A percentile compares a stretch with the other conserved stretches of the same genome.
These are phyloP conservation scores for Galeopterus variegatus DNA, from an alignment of 2,113 vertebrate species.

Conservation along the genomic window DNA sequence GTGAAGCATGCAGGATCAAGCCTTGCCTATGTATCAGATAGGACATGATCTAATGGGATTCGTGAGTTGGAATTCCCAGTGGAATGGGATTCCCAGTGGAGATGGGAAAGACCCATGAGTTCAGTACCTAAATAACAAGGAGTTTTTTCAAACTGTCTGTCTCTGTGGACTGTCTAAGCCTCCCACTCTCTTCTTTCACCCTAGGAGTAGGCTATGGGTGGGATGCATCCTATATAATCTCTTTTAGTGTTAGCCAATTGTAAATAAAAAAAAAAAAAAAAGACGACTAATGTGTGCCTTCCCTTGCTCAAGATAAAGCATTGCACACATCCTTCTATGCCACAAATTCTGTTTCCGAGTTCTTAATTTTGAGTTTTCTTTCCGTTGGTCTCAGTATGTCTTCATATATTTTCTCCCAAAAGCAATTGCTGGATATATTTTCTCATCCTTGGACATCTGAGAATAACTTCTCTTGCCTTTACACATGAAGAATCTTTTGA, in stretches of 20 bases:
- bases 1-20: neutral
- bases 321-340: neutral
- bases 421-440: neutral
- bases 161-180: neutral
- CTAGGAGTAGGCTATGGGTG: neutral
- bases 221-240: neutral
- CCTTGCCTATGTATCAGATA: neutral
- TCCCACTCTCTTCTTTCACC: no score
- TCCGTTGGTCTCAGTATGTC: neutral
- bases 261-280: neutral
- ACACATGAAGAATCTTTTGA: neutral
- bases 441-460: neutral
- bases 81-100: neutral
- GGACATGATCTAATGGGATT: neutral
- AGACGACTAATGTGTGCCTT: neutral
- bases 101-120: neutral
- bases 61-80: neutral
- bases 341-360: neutral
- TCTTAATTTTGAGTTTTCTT: constrained; percentile 52
- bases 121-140: neutral
- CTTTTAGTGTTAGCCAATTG: neutral
- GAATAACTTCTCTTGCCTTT: neutral
- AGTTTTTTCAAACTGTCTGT: neutral
- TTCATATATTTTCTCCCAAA: neutral
- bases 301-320: neutral